Evolutionary conservation across 2,797 vertebrate species (phyloP).

Genomic region (Acanthornis magna): DNA sequence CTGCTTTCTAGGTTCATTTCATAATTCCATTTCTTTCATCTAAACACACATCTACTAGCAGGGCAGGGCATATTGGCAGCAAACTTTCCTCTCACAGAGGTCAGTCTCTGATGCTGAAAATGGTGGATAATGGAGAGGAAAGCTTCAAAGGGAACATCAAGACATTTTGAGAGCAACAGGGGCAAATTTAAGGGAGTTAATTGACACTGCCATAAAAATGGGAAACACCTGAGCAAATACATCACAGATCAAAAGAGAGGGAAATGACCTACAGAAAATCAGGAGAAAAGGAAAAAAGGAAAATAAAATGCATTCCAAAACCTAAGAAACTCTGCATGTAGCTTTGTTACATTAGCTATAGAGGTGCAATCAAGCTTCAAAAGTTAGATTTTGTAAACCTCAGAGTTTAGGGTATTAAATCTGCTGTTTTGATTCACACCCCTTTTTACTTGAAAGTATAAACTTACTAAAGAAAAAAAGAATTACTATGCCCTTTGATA

Average conservation of each 20-base stretch:
- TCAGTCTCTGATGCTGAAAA: slow-evolving; percentile 53
- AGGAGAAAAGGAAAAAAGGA: not conserved
- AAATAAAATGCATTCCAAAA: slow-evolving; percentile 25
- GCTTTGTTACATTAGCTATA: not conserved
- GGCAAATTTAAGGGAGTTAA: slow-evolving; percentile 62
- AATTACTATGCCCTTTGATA: not conserved
- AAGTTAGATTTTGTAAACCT: slow-evolving; percentile 10
- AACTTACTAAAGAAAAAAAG: not conserved
- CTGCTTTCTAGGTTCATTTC: slow-evolving; percentile 10
- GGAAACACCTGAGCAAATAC: slow-evolving; percentile 73
- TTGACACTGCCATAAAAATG: slow-evolving; percentile 66
- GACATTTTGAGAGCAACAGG: slow-evolving; percentile 46
- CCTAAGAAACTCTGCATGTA: not conserved
- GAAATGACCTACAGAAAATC: slow-evolving; percentile 42
- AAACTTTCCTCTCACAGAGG: slow-evolving; percentile 9
- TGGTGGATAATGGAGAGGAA: slow-evolving; percentile 54
- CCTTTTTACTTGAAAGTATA: not conserved
- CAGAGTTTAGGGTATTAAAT: slow-evolving; percentile 7
- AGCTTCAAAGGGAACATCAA: slow-evolving; percentile 67
- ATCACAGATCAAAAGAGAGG: slow-evolving; percentile 57
- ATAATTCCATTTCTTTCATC: slow-evolving; percentile 51
- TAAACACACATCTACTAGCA: not conserved
- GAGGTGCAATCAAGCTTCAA: not conserved
- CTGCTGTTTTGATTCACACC: not conserved
- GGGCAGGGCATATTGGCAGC: slow-evolving; percentile 4